phyloP scores from a whole-genome alignment of 1,140 invertebrate genomes.

The Penaeus vannamei region DNA sequence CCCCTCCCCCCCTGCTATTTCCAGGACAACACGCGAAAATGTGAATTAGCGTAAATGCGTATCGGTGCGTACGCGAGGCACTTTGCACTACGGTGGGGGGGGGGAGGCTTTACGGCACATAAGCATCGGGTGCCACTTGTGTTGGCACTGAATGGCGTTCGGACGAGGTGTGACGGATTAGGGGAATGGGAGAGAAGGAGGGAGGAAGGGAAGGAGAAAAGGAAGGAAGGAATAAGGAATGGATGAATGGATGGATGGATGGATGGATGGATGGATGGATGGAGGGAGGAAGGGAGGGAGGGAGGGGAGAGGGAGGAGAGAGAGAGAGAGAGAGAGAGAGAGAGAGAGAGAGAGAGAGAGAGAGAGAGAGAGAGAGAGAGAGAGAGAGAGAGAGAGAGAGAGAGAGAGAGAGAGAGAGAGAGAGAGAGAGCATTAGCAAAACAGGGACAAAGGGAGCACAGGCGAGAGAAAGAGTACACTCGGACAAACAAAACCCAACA shows the following conservation, averaged over 20 bases:
- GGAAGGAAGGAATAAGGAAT: background rate
- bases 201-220: background rate
- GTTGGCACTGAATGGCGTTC: too few relatives aligned
- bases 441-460: background rate
- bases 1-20: too few relatives aligned
- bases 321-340: constrained; percentile 20
- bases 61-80: too few relatives aligned
- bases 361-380: constrained; percentile 39
- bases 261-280: background rate
- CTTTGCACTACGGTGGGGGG: too few relatives aligned
- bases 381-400: background rate
- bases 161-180: background rate
- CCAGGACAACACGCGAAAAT: too few relatives aligned
- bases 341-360: constrained; percentile 42
- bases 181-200: background rate
- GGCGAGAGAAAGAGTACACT: background rate
- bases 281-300: background rate
- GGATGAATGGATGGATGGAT: background rate
- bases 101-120: too few relatives aligned
- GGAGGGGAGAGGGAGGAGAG: background rate
- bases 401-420: background rate
- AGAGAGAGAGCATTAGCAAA: background rate
- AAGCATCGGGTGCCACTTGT: too few relatives aligned
- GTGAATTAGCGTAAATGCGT: too few relatives aligned
- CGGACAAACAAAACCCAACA: too few relatives aligned